Base-by-base conservation (phyloP, 2,113 vertebrate species). In the Cricetomys ansorgei region DNA sequence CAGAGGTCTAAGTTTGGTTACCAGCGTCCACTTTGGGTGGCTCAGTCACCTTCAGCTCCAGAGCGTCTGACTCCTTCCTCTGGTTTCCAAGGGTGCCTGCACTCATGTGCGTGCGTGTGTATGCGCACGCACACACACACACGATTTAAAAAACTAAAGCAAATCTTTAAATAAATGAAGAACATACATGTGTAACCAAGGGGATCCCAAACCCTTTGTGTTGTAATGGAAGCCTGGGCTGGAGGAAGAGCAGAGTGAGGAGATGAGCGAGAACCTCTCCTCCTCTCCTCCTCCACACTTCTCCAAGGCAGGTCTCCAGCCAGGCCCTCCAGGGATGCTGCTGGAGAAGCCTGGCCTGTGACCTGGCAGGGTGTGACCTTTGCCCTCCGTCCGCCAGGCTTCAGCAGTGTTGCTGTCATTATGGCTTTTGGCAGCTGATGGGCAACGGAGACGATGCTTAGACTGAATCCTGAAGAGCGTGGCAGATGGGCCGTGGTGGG, bases 211-310 rank as follows among this genome's bases (percentile, higher is more conserved):
- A 55, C 40, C 7, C 25, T 53, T 7, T 80, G 59, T 40, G 27
- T 77, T 23, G 19, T 7, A 25, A 73, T 0, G n/a, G 64, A 50
- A 94, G 40, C 64, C 3, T 0, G 55, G 43, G 48, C 37, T 67
- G 9, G 45, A 19, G 40, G 50, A 67, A 34, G 40, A n/a, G 34
- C 83, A 84, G 48, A 64, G 76, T 79, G 34, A 7, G 67, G 85
- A 55, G 48, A 55, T n/a, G 67, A 75, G 1, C 0, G 55, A 17
- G 0, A 64, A 4, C 0, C 17, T 37, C 45, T 40, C 0, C 0
- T 37, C 15, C 5, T 3, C 23, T 1, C 31, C 50, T 72, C 8
- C 40, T 10, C 13, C 7, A 77, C 53, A 29, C 64, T 29, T 43
- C 89, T 65, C 15, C 31, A 31, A 45, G 59, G 94, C 50, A 62